Evolutionary conservation across 2,888 invertebrate species (phyloP).

Genomic region (Ashinkailepas kermadecensis): DNA sequence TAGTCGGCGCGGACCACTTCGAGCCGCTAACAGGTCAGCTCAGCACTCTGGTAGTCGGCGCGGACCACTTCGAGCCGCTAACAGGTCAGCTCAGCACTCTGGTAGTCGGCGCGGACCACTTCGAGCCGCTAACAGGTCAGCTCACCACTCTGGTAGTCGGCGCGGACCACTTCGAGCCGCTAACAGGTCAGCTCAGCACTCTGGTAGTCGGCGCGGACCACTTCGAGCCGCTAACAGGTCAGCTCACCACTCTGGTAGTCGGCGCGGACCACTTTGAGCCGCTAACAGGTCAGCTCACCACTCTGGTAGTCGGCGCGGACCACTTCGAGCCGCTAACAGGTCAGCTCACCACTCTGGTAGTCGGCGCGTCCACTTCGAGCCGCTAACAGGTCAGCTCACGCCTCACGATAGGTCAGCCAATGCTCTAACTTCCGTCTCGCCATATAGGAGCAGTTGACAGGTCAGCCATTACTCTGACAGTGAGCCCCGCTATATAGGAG

Average conservation of each 20-base stretch:
- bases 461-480: no score
- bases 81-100: not conserved
- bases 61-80: slow-evolving; percentile 1
- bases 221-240: not conserved
- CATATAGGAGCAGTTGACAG: no score
- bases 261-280: slow-evolving; percentile 4
- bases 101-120: not conserved
- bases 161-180: slow-evolving; percentile 5
- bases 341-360: not conserved
- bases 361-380: not conserved
- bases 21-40: not conserved
- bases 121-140: slow-evolving; percentile 1
- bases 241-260: not conserved
- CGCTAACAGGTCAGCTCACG: not conserved
- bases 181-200: not conserved
- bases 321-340: not conserved
- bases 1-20: not conserved
- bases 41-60: not conserved
- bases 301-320: not conserved
- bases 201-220: not conserved
- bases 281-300: not conserved
- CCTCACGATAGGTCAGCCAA: not conserved
- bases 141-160: not conserved
- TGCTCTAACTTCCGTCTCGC: no score
- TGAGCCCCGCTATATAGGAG: no score